Evolutionary conservation across 1,140 invertebrate species (phyloP).

Genomic region (Aphaenogaster floridana): DNA sequence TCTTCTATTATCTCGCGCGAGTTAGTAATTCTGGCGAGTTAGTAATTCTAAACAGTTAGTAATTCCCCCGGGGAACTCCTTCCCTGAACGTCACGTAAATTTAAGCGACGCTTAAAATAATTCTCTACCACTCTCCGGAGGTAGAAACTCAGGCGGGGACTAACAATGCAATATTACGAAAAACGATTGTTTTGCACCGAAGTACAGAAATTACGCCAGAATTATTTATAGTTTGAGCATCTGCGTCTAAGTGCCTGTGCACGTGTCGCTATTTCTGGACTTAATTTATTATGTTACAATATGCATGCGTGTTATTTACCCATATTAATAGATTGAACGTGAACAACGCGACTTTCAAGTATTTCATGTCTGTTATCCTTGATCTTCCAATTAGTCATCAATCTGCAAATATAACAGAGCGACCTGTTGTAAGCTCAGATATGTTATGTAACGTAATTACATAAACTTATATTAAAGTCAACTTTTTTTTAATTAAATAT

Average conservation of each 20-base stretch:
- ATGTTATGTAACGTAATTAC: not conserved
- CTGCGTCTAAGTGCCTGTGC: slow-evolving; percentile 1
- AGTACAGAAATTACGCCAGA: slow-evolving; percentile 12
- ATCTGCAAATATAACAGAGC: slow-evolving; percentile 76
- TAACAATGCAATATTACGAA: not conserved
- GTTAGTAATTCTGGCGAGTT: not conserved
- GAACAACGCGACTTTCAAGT: slow-evolving; percentile 86
- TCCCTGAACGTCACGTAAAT: not conserved
- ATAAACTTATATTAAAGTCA: not conserved
- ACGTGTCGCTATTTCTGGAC: slow-evolving; percentile 17
- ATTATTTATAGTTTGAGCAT: slow-evolving; percentile 9
- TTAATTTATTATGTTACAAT: slow-evolving; percentile 34
- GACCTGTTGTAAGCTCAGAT: slow-evolving; percentile 2
- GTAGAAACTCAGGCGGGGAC: not conserved
- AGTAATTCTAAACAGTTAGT: slow-evolving; percentile 3
- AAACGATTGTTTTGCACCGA: not conserved
- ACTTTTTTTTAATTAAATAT: not conserved
- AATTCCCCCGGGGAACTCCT: no score
- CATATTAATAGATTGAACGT: slow-evolving; percentile 88
- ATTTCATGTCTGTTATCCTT: slow-evolving; percentile 81
- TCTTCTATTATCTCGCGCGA: not conserved
- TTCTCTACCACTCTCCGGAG: no score
- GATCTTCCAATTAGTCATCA: slow-evolving; percentile 77
- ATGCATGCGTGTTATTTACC: slow-evolving; percentile 82
- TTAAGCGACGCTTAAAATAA: slow-evolving; percentile 15